Conservation (phyloP, 2,113 vertebrate genomes). For the Tichodroma muraria region DNA sequence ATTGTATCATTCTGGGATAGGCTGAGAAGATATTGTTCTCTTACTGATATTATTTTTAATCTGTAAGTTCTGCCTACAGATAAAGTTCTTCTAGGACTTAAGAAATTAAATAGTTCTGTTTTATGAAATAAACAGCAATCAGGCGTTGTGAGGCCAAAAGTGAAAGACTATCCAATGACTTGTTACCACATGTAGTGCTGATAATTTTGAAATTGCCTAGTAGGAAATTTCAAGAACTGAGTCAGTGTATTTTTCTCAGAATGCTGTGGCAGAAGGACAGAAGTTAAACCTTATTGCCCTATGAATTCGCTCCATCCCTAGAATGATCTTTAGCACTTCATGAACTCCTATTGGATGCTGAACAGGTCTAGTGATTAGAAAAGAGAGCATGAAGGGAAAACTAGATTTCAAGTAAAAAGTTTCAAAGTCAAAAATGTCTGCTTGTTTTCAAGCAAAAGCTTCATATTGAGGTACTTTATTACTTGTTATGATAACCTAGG, state of each 20-base stretch:
- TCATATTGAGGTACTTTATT: not conserved
- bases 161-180: not conserved
- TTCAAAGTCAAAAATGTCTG: not conserved
- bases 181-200: fast-evolving
- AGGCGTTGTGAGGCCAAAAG: not conserved
- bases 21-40: not conserved
- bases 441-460: not conserved
- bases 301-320: not conserved
- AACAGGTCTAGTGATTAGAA: not conserved
- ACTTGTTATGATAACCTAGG: not conserved
- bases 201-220: not conserved
- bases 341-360: not conserved
- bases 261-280: not conserved
- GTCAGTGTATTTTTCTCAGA: not conserved
- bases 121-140: not conserved
- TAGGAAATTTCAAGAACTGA: not conserved
- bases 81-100: not conserved
- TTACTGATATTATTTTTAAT: not conserved
- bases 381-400: not conserved
- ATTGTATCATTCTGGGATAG: not conserved
- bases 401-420: not conserved
- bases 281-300: not conserved
- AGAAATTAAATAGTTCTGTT: not conserved
- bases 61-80: not conserved
- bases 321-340: not conserved